phyloP scores from a whole-genome alignment of 2,888 invertebrate species.

The Hirtodrosophila histrioides region DNA sequence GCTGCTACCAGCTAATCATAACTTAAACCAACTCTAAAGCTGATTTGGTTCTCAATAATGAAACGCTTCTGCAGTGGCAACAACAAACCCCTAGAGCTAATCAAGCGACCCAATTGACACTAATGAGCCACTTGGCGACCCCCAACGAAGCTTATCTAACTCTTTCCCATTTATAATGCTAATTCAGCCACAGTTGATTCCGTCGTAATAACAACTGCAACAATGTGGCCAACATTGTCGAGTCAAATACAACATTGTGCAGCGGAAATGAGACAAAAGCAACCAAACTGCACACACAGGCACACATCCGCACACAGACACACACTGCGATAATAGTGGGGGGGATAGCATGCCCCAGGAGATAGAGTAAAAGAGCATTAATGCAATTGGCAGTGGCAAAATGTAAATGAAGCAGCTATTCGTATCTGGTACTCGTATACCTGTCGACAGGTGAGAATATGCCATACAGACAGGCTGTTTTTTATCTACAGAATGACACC shows the following conservation, averaged over 20 bases:
- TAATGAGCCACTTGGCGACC: conserved; percentile 42
- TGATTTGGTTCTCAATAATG: background rate
- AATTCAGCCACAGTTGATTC: conserved; percentile 36
- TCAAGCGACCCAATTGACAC: conserved; percentile 57
- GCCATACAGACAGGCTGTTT: no score
- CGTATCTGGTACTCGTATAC: no score
- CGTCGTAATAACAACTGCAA: conserved; percentile 29
- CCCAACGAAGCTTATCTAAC: conserved; percentile 42
- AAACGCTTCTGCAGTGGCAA: conserved; percentile 14
- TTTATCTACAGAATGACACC: no score
- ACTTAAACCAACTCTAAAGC: background rate
- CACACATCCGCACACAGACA: background rate
- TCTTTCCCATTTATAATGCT: conserved; percentile 65
- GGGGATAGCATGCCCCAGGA: no score
- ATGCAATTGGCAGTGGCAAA: no score
- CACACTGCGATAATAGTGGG: background rate
- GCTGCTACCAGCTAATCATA: background rate
- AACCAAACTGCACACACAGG: conserved; percentile 27
- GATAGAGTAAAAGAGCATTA: no score
- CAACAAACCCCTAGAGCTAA: conserved; percentile 45
- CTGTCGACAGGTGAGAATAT: no score
- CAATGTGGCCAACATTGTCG: conserved; percentile 32
- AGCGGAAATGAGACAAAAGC: conserved; percentile 61
- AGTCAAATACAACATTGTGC: conserved; percentile 51
- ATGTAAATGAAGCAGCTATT: no score